Conservation (phyloP, 2,797 vertebrate species). For the Pangasius djambal region DNA sequence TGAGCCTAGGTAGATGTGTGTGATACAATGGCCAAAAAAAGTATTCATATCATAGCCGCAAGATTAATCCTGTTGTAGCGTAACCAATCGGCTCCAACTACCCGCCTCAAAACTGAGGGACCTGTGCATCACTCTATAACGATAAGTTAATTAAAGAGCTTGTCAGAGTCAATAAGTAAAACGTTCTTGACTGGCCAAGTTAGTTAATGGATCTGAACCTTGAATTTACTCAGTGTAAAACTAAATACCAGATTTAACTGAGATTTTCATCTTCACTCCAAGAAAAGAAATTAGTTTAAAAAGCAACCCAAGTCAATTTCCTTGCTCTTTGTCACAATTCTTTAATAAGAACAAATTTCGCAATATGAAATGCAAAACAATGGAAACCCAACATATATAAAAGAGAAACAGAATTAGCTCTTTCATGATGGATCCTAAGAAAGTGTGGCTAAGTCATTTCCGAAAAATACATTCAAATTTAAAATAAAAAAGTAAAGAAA, state of each 20-base stretch:
- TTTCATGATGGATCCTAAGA: conserved; percentile 59
- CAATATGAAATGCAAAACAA: conserved; percentile 55
- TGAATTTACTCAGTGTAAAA: neutral
- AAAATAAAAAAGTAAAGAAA: conserved; percentile 42
- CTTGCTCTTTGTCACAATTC: conserved; percentile 35
- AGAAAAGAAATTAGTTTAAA: neutral
- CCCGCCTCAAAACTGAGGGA: neutral
- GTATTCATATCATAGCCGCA: neutral
- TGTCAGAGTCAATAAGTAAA: neutral
- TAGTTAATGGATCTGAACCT: neutral
- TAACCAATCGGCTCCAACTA: neutral
- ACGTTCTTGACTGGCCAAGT: neutral
- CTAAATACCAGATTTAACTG: neutral
- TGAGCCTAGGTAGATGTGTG: neutral
- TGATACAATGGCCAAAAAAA: neutral
- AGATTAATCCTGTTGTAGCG: neutral
- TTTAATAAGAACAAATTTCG: conserved; percentile 70
- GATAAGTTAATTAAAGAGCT: neutral
- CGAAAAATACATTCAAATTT: conserved; percentile 55
- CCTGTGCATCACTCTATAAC: neutral
- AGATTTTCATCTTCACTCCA: neutral
- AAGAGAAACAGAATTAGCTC: conserved; percentile 31
- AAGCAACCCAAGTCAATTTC: conserved; percentile 50
- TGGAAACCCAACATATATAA: conserved; percentile 58
- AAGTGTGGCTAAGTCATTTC: conserved; percentile 60